Base-by-base conservation (phyloP, 2,888 invertebrate species). In the Anoplius nigerrimus region DNA sequence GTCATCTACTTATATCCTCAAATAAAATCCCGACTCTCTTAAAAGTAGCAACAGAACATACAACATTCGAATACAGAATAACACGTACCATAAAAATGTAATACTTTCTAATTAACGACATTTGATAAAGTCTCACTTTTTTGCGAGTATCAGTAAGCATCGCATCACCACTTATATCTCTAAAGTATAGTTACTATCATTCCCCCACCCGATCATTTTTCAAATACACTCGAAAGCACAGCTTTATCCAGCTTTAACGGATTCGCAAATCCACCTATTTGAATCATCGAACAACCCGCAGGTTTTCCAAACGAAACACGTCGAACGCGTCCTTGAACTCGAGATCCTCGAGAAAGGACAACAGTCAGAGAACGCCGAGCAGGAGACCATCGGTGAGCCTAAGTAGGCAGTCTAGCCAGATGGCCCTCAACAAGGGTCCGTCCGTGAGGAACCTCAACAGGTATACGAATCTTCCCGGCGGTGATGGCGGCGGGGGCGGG, bases 261-360 rank as follows among this genome's bases (percentile, higher is more conserved):
- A n/a, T n/a, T n/a, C n/a, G n/a, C n/a, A n/a, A n/a, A n/a, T n/a
- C n/a, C n/a, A n/a, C n/a, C n/a, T n/a, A 27, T 6, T 27, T 2
- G 4, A 27, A 27, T 27, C 13, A 18, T 27, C 27, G 2, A 6
- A 27, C 27, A 6, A 5, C 27, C 22, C 16, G 20, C 59, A 84
- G 83, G 82, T 79, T 91, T 91, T 78, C 91, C 66, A 81, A 84
- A 77, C 73, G 74, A 80, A 71, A 84, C 59, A 85, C 88, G 22
- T 89, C 89, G 3, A 80, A 83, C 69, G 45, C 81, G 27, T 89
- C 89, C 0, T 71, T 89, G 62, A 55, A 90, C 6, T 92, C 92
- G 5, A 89, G 90, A 5, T 90, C 89, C 70, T 59, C 70, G 22
- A 81, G 72, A n/a, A 75, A 56, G 56, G 82, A 80, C 57, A 55